Conservation (phyloP, 2,888 invertebrate genomes). For the Cataglyphis altisquamis region DNA sequence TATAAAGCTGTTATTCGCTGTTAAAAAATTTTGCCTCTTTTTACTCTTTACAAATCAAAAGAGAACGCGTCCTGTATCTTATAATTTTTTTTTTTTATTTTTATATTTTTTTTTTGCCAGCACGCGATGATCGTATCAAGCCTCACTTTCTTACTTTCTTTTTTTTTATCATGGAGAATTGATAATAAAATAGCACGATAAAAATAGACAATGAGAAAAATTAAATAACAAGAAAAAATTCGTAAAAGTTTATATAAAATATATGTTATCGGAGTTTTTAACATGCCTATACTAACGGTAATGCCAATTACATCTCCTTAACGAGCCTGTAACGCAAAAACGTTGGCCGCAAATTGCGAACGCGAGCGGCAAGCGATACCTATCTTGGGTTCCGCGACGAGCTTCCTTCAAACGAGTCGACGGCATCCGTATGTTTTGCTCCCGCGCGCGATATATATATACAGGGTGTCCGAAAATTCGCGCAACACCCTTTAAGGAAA, state of each 20-base stretch:
- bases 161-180: background rate
- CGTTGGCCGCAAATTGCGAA: background rate
- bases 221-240: background rate
- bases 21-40: background rate
- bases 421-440: background rate
- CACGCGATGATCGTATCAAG: background rate
- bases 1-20: too few relatives aligned
- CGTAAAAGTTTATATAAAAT: background rate
- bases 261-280: slow-evolving; percentile 9
- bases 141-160: background rate
- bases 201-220: background rate
- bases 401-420: background rate
- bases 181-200: background rate
- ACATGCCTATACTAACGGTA: background rate
- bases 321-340: slow-evolving; percentile 11
- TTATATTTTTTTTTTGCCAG: background rate
- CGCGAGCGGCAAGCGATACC: background rate
- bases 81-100: background rate
- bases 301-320: slow-evolving; percentile 19
- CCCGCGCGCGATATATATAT: background rate
- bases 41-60: background rate
- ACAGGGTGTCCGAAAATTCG: too few relatives aligned
- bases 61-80: background rate
- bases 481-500: too few relatives aligned
- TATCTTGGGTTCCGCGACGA: slow-evolving; percentile 5